Base-by-base conservation (phyloP, 2,888 invertebrate genomes). In the Pterobdella sp. region DNA sequence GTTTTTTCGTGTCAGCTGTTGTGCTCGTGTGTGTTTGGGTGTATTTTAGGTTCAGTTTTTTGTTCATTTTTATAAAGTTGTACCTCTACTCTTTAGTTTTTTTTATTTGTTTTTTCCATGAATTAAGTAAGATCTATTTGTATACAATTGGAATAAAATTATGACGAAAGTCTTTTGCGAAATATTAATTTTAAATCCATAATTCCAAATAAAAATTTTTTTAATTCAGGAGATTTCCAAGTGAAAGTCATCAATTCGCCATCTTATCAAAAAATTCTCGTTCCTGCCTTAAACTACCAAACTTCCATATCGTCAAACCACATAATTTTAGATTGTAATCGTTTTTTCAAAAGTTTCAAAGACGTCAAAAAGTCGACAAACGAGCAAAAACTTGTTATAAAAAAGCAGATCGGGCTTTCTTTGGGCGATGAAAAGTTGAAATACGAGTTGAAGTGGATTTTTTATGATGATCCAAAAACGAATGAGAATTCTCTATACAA, bases 291-390 rank as follows among this genome's bases (percentile, higher is more conserved):
- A 4, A 22, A 56, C n/a, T 56, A 56, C 60, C 18, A 22, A 4
- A 26, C 60, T 56, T 56, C n/a, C n/a, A 22, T 56, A 4, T 26
- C 60, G 4, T 56, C 60, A 3, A 56, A 56, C n/a, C 60, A 56
- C 18, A 22, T 56, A n/a, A 26, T 26, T 4, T 26, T 56, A 22
- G 60, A 56, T n/a, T 26, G n/a, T 56, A 26, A 56, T 26, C 4
- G 60, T 56, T n/a, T 56, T 56, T 56, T 56, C 60, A 56, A 22
- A 26, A 56, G 60, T 56, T 56, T 18, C 60, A 56, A 7, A 26
- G 26, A 56, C n/a, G 4, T 56, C 26, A 3, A 56, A n/a, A 18
- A 7, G 4, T 26, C 4, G 3, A 56, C 18, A 56, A n/a, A 56
- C 4, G 26, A 56, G 4, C 4, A 56, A 56, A 22, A 56, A 26